Evolutionary conservation across 2,797 vertebrate genomes (phyloP), one percentile per base, ranked within the genome.

Genomic region (Lepilemur septentrionalis): DNA sequence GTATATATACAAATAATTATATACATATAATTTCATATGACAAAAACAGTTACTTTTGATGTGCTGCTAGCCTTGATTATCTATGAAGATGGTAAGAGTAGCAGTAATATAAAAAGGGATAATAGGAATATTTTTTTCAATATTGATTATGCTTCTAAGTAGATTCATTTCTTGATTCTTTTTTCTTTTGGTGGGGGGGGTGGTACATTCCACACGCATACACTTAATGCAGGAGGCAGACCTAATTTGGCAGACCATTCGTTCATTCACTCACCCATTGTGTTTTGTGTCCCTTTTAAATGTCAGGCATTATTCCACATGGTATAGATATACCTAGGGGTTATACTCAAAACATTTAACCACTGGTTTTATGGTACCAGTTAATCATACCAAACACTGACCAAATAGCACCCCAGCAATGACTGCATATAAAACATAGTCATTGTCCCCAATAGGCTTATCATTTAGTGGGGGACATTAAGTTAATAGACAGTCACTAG

Each of bases 281-380:
- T 67, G 32, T 52, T 88, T 23, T 41, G 6, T 61, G 14, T 80
- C 11, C 17, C 48, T 88, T 30, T 35, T 84, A 76, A 65, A 79
- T 79, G 25, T 65, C 38, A 84, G 17, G 9, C 35, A 65, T 87
- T 72, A 65, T 57, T 83, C 22, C 78, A 61, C 76, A 30, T 38
- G 22, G 35, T 55, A 18, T 57, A 38, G 25, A 46, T 41, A 81
- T 0, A 88, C 15, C 10, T 67, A 55, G 38, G 5, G 35, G 11
- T 90, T 92, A 67, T 63, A 83, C 23, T 59, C 13, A 70, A 70
- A 86, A 52, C 67, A 73, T 86, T 90, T 85, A 94, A 93, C 46
- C 35, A 94, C 2, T 52, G n/a, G 2, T 72, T 65, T 23, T 25
- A 18, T 57, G 65, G 28, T 5, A 78, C 25, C 30, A 81, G 8